Conservation (phyloP, 2,113 vertebrate species). For the Todiramphus chloris region DNA sequence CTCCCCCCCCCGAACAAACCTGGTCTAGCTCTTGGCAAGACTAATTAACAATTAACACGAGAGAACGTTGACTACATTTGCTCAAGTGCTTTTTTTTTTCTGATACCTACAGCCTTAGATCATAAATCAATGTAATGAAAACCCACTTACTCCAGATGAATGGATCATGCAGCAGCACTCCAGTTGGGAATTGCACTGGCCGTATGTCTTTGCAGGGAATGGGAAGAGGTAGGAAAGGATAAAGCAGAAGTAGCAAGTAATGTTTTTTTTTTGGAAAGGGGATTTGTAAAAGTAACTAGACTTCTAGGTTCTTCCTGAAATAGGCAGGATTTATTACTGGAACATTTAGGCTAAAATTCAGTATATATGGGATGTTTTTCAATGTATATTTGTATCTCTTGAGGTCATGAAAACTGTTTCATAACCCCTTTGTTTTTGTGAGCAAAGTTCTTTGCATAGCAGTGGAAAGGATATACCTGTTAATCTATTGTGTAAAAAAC, state of each 20-base stretch:
- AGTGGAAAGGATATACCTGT: conserved; percentile 57
- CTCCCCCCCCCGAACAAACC: background rate
- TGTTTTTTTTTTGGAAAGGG: background rate
- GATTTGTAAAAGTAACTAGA: conserved; percentile 33
- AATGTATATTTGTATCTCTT: conserved; percentile 62
- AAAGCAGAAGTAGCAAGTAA: background rate
- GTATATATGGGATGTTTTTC: conserved; percentile 63
- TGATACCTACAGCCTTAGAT: conserved; percentile 52
- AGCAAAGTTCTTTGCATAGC: conserved; percentile 58
- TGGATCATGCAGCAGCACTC: background rate
- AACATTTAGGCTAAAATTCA: conserved; percentile 58
- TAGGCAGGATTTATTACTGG: conserved; percentile 53
- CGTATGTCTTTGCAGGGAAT: background rate
- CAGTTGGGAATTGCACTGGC: conserved; percentile 4
- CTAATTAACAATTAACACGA: background rate
- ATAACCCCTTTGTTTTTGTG: conserved; percentile 63
- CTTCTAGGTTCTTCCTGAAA: conserved; percentile 56
- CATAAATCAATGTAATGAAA: background rate
- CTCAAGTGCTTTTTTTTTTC: conserved; percentile 44
- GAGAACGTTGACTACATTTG: background rate
- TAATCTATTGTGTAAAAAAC: conserved; percentile 57
- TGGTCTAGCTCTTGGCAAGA: background rate
- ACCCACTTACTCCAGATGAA: background rate
- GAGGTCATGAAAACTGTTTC: conserved; percentile 56
- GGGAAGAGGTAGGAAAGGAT: conserved; percentile 19